Percentiles rank a stretch among this genome's conserved stretches.
These are phyloP conservation scores for Hypsibius dujardini DNA, from an alignment of 1,140 invertebrate genomes.

Conservation along the genomic window DNA sequence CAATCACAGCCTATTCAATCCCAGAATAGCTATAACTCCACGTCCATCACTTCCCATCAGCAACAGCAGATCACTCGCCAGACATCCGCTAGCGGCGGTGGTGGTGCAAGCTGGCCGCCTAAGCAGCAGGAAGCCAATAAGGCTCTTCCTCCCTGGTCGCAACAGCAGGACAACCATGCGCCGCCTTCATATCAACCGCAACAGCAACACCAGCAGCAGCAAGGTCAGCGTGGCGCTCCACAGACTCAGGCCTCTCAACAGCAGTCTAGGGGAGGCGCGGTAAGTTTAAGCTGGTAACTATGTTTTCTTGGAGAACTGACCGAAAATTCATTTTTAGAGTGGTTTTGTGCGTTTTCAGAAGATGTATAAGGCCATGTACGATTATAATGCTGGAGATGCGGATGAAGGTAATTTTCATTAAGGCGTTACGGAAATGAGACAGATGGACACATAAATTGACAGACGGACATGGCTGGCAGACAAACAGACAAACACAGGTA, in stretches of 20 bases:
- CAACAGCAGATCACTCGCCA: slow-evolving; percentile 16
- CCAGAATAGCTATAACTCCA: no score
- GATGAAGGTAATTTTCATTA: slow-evolving; percentile 47
- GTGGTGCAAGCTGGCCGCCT: slow-evolving; percentile 17
- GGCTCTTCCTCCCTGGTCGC: background rate
- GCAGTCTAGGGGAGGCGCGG: background rate
- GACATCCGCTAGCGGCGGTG: slow-evolving; percentile 17
- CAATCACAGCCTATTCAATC: no score
- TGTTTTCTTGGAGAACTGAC: background rate
- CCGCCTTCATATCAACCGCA: background rate
- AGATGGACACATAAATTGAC: no score
- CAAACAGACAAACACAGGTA: no score
- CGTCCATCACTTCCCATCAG: slow-evolving; percentile 18
- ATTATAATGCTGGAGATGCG: slow-evolving; percentile 84
- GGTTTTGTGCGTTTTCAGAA: slow-evolving; percentile 38
- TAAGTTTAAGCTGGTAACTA: background rate
- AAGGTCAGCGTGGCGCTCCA: background rate
- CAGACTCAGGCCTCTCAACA: background rate
- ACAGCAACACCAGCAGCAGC: background rate
- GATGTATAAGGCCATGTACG: slow-evolving; percentile 81
- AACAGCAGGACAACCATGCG: background rate
- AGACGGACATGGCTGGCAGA: no score
- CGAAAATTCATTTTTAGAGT: background rate
- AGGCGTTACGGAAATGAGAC: no score
- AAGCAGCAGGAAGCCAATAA: slow-evolving; percentile 27